phyloP scores from a whole-genome alignment of 2,888 invertebrate genomes.

The Oeneis ivallda region DNA sequence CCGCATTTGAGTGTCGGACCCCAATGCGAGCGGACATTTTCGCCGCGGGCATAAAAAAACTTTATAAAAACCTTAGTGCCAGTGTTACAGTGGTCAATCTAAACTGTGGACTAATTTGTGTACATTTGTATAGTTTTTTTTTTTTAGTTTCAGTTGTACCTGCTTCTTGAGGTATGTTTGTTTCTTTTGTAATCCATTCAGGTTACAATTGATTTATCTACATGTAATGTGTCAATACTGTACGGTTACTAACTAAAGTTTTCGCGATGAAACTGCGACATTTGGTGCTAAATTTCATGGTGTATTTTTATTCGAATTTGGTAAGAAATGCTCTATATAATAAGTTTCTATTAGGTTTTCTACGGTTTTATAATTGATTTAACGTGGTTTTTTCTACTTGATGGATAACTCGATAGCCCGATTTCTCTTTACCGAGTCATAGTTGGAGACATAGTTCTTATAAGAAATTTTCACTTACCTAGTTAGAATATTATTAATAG shows the following conservation, averaged over 20 bases:
- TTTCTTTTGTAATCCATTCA: slow-evolving; percentile 9
- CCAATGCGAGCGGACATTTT: slow-evolving; percentile 55
- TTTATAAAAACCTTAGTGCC: slow-evolving; percentile 23
- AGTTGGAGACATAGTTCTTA: background rate
- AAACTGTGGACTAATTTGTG: slow-evolving; percentile 25
- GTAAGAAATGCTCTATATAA: background rate
- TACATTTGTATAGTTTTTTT: slow-evolving; percentile 16
- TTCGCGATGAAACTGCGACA: background rate
- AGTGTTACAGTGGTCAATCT: slow-evolving; percentile 41
- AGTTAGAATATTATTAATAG: background rate
- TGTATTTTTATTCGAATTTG: background rate
- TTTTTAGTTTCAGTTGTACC: slow-evolving; percentile 11
- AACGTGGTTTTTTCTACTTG: background rate
- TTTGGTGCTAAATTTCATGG: background rate
- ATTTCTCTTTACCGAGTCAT: background rate
- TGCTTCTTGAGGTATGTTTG: slow-evolving; percentile 24
- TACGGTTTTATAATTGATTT: too few relatives aligned
- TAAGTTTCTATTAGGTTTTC: background rate
- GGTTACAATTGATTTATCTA: background rate
- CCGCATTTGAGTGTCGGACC: slow-evolving; percentile 71
- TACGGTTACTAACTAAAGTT: background rate
- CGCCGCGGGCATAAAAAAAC: slow-evolving; percentile 39
- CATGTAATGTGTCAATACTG: background rate
- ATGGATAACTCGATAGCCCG: background rate
- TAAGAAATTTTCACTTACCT: slow-evolving; percentile 9